Base-by-base conservation (phyloP, 2,797 vertebrate genomes). In the Pseudochromis fuscus region DNA sequence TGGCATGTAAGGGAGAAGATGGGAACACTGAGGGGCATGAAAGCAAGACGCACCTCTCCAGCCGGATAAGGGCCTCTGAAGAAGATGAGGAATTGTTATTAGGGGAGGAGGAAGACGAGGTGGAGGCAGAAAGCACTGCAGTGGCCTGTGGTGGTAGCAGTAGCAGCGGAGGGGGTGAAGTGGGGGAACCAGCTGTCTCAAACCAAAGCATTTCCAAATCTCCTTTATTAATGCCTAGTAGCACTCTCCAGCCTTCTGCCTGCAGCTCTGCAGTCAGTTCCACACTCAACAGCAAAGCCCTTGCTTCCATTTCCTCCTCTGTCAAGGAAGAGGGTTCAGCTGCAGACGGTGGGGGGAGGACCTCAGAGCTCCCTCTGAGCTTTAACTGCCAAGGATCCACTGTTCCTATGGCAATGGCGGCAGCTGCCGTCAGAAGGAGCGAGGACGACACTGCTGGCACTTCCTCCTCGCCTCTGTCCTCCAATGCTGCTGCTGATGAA, bases 121-220 rank as follows among this genome's bases (percentile, higher is more conserved):
- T 95, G 84, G 96, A 96, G 85, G 96, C 96, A 77, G 95, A 95
- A 89, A 94, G 95, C 87, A 92, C 92, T 18, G 93, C 93, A 86
- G 93, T 94, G 67, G 81, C 90, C 91, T 95, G 95, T 93, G 93
- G 92, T 86, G 90, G 91, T 89, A 95, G 94, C 92, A 95, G 95
- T 93, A 92, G 95, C 91, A 93, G 95, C 81, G 89, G 90, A 50
- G 81, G 89, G 80, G 88, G 87, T 89, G 94, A 94, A 92, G 95
- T 92, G 87, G 96, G 96, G 94, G 96, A 97, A 96, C 94, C 95
- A 95, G 96, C 96, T 97, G 96, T 98, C 95, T 98, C 97, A 98
- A 99, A 99, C 98, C 98, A 99, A 99, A 99, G 98, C 96, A 97
- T 98, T 97, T 98, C 97, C 96, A 97, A 97, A 97, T 97, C 97